A percentile compares a stretch with the other conserved stretches of the same genome.
Conservation (phyloP, 2,797 vertebrate genomes). For the Pipistrellus kuhlii region DNA sequence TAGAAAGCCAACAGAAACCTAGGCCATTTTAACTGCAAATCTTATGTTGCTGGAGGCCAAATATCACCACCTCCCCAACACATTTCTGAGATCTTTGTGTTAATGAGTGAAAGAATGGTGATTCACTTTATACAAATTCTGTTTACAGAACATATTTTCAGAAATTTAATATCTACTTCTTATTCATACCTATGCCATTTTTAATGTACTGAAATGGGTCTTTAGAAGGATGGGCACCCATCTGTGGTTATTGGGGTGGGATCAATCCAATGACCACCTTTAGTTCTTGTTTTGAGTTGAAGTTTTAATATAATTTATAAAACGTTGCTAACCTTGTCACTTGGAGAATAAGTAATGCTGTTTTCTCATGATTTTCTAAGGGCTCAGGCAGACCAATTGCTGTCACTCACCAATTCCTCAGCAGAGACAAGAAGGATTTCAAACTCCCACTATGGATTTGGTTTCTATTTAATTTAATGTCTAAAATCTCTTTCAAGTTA, state of each 20-base stretch:
- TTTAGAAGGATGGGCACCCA: background rate
- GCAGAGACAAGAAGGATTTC: background rate
- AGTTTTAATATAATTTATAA: background rate
- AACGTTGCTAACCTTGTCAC: background rate
- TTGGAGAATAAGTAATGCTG: background rate
- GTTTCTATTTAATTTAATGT: background rate
- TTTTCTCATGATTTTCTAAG: background rate
- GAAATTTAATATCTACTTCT: background rate
- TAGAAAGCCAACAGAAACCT: background rate
- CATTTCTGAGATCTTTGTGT: background rate
- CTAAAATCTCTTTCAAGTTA: constrained; percentile 16
- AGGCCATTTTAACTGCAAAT: background rate
- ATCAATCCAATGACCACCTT: background rate
- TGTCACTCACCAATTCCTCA: background rate
- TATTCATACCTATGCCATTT: background rate
- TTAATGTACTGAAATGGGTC: background rate
- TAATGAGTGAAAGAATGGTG: background rate
- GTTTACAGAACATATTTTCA: background rate
- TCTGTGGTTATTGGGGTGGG: no score
- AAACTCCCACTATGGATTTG: background rate
- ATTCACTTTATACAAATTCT: background rate
- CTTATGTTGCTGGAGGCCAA: background rate
- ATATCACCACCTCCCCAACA: background rate
- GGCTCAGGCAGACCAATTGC: background rate
- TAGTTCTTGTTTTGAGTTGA: background rate